phyloP scores from a whole-genome alignment of 2,888 invertebrate genomes.

The Drosophila nigritarsus region DNA sequence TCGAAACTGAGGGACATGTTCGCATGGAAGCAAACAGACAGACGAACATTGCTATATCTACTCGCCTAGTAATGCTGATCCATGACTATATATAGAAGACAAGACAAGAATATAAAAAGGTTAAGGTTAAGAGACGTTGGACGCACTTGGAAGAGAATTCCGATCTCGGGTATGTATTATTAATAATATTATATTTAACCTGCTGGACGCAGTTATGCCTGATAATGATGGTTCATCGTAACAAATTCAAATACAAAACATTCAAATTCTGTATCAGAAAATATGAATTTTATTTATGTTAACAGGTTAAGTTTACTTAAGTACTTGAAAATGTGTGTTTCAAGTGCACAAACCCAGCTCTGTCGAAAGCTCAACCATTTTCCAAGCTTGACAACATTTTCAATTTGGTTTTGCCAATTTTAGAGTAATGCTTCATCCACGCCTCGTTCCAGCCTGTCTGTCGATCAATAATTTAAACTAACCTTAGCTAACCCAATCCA shows the following conservation, averaged over 20 bases:
- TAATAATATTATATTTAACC: neutral
- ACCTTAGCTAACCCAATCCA: neutral
- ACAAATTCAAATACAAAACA: neutral
- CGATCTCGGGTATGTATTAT: neutral
- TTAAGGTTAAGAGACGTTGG: neutral
- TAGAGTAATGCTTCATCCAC: neutral
- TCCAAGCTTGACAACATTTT: neutral
- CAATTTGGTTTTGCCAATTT: neutral
- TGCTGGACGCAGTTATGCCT: neutral
- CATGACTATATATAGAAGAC: neutral
- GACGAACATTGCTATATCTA: neutral
- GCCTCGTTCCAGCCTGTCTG: neutral
- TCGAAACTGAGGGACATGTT: neutral
- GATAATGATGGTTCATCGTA: neutral
- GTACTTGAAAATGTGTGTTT: neutral
- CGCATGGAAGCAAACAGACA: neutral
- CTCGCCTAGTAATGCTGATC: neutral
- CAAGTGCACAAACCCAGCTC: neutral
- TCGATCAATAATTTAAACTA: neutral
- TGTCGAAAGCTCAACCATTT: neutral
- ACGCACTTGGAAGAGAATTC: neutral
- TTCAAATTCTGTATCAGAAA: neutral
- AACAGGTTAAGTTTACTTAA: neutral
- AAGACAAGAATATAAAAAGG: neutral
- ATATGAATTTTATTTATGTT: slow-evolving; percentile 1